Evolutionary conservation across 2,888 invertebrate species (phyloP), one percentile per base, ranked within the genome.

Genomic region (Geotrupes spiniger): DNA sequence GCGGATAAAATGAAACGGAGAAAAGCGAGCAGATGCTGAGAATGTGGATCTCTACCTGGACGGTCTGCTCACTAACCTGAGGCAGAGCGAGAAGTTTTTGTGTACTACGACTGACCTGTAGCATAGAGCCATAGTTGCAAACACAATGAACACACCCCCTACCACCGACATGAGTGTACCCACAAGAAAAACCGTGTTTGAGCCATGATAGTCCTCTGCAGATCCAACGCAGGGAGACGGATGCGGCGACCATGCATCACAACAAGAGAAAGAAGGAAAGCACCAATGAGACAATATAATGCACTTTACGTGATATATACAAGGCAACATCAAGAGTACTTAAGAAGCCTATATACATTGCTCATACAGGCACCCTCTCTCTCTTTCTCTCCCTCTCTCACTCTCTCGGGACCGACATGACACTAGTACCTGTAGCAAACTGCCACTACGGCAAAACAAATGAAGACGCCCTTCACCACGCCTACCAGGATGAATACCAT

Each of bases 81-180:
- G 89, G 87, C 92, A 92, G 86, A 91, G 89, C 88, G 89, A 91
- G 90, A 91, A 89, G 89, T 91, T 92, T 90, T 90, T 91, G 90
- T 92, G 91, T 87, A 92, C 92, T 89, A 92, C 92, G 85, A 92
- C 92, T 91, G 92, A 92, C 92, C 93, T 92, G 91, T 94, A 94
- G 90, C 94, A 94, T 84, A 94, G 89, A 83, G 94, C 94, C 89
- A 94, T 89, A 84, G 92, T 88, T 83, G 94, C 92, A 87, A 94
- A 94, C 84, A 92, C 86, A 83, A 94, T 87, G 88, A 94, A 94
- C 84, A 94, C 94, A 85, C 93, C 92, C 87, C 93, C 94, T 86
- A 94, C 93, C 85, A 93, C 92, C 83, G 92, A 92, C 87, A 94
- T 93, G 84, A 94, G 91, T 81, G 92, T 90, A 84, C 87, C 90